Evolutionary conservation across 2,113 vertebrate genomes (phyloP).

Genomic region (Xyrauchen texanus): DNA sequence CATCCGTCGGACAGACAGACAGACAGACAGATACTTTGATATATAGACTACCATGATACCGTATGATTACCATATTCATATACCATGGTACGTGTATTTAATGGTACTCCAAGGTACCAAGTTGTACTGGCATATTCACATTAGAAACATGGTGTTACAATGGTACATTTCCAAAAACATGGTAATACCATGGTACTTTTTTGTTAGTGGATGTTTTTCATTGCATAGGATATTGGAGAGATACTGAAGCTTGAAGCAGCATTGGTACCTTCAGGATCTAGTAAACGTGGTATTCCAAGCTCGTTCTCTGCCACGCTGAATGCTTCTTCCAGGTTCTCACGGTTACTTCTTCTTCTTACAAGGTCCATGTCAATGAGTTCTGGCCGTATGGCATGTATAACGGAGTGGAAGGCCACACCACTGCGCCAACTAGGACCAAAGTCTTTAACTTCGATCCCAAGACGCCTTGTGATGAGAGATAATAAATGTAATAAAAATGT

Average conservation of each 20-base stretch:
- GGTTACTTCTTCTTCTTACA: constrained; percentile 79
- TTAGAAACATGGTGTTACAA: too few species aligned
- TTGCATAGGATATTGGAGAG: not conserved
- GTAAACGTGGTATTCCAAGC: constrained; percentile 89
- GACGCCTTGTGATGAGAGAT: constrained; percentile 68
- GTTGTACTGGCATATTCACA: too few species aligned
- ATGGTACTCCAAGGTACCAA: too few species aligned
- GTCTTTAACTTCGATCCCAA: constrained; percentile 90
- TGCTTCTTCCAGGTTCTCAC: constrained; percentile 90
- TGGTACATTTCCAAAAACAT: too few species aligned
- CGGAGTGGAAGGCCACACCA: constrained; percentile 89
- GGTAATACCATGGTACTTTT: too few species aligned
- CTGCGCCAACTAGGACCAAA: constrained; percentile 94
- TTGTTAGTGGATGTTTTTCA: too few species aligned
- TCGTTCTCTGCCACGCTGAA: constrained; percentile 89
- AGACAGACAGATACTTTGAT: too few species aligned
- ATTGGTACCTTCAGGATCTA: constrained; percentile 89
- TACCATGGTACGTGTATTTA: too few species aligned
- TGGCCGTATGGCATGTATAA: constrained; percentile 92
- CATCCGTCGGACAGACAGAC: too few species aligned
- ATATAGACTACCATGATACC: too few species aligned
- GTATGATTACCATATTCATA: too few species aligned
- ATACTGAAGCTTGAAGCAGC: not conserved
- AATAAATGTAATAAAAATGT: not conserved
- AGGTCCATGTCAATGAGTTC: constrained; percentile 89